Evolutionary conservation across 2,888 invertebrate genomes (phyloP).

Genomic region (Amiota mariae): DNA sequence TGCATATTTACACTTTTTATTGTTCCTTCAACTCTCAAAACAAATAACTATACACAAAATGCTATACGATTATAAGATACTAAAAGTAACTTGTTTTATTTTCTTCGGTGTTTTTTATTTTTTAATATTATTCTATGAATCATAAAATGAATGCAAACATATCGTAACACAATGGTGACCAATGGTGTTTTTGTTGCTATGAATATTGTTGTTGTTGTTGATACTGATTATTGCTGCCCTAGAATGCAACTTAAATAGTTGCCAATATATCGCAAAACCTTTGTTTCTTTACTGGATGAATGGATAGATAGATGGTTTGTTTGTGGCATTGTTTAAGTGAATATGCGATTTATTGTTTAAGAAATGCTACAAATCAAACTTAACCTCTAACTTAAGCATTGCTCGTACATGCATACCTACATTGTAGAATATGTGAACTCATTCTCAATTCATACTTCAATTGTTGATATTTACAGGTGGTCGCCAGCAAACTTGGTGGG

Average conservation of each 20-base stretch:
- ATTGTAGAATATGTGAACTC: constrained; percentile 38
- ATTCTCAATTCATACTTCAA: constrained; percentile 19
- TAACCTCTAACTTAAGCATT: constrained; percentile 31
- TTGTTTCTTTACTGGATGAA: constrained; percentile 9
- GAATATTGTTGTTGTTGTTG: constrained; percentile 44
- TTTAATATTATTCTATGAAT: too few relatives aligned
- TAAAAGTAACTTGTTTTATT: too few relatives aligned
- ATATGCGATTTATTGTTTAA: constrained; percentile 61
- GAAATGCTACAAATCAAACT: constrained; percentile 37
- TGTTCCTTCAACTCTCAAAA: too few relatives aligned
- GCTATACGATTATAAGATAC: too few relatives aligned
- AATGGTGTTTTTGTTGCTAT: too few relatives aligned
- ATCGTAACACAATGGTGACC: too few relatives aligned
- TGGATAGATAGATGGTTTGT: neutral
- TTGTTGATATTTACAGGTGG: constrained; percentile 60
- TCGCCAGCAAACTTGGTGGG: constrained; percentile 74
- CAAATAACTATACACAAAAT: too few relatives aligned
- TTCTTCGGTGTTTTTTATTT: constrained; percentile 44
- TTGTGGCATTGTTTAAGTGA: constrained; percentile 46
- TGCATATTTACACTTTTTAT: too few relatives aligned
- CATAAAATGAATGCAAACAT: too few relatives aligned
- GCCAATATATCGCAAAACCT: too few relatives aligned
- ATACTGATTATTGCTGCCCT: neutral
- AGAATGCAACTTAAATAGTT: too few relatives aligned
- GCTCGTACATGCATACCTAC: constrained; percentile 1